Conservation (phyloP, 2,113 vertebrate species). For the Thunnus thynnus region DNA sequence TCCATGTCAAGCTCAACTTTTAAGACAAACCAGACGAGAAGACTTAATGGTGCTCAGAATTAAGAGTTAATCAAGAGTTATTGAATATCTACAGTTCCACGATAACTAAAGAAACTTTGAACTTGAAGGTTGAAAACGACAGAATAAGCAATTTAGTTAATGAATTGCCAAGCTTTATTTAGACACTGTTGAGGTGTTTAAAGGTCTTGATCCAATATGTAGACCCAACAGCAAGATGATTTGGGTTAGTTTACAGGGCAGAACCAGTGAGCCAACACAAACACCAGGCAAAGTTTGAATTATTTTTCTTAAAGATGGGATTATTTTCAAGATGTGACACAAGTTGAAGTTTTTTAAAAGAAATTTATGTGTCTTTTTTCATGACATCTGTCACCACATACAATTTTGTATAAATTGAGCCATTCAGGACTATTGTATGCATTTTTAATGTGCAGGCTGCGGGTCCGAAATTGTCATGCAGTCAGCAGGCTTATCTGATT, state of each 20-base stretch:
- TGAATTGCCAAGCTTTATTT: background rate
- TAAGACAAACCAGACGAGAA: background rate
- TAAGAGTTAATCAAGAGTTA: background rate
- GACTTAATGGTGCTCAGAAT: background rate
- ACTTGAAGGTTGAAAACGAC: background rate
- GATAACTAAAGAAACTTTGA: background rate
- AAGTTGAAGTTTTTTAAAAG: background rate
- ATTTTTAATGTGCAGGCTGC: slow-evolving; percentile 30
- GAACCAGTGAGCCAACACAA: background rate
- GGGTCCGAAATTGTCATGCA: slow-evolving; percentile 46
- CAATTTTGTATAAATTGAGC: slow-evolving; percentile 9
- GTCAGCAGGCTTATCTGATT: slow-evolving; percentile 58
- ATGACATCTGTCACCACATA: slow-evolving; percentile 16
- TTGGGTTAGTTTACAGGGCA: background rate
- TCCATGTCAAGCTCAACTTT: background rate
- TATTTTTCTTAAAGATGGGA: background rate
- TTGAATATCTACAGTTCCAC: background rate
- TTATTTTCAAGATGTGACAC: background rate
- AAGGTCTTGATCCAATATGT: background rate
- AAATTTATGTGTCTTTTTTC: background rate
- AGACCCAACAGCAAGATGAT: background rate
- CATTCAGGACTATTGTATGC: slow-evolving; percentile 1
- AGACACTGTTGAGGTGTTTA: background rate
- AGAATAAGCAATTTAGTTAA: background rate
- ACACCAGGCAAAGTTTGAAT: background rate